A percentile compares a stretch with the other conserved stretches of the same genome.
Evolutionary conservation across 2,113 vertebrate genomes (phyloP).

Genomic region (Crotalus horridus): DNA sequence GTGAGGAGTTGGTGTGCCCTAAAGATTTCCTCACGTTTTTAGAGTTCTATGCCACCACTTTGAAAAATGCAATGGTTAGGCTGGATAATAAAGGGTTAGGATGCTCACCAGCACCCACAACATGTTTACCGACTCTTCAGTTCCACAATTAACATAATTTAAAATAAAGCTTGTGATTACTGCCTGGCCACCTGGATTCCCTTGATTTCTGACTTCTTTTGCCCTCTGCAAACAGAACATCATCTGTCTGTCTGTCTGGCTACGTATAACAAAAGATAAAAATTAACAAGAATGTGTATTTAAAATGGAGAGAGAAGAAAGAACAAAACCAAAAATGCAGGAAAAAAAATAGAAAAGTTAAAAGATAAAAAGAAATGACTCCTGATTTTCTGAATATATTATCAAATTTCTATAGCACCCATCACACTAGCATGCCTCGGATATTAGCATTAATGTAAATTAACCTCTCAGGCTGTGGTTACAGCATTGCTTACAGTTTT

Average conservation of each 20-base stretch:
- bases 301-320: background rate
- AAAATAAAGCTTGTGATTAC: conserved; percentile 8
- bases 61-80: background rate
- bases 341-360: background rate
- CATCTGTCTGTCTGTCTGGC: background rate
- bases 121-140: background rate
- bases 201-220: background rate
- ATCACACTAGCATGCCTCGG: background rate
- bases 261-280: background rate
- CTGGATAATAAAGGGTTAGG: background rate
- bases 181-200: background rate
- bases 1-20: too few relatives aligned
- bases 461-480: background rate
- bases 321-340: background rate
- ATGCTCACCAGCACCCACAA: background rate
- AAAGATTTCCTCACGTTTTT: background rate
- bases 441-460: background rate
- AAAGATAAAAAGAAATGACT: background rate
- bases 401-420: background rate
- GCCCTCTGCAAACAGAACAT: background rate
- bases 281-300: background rate
- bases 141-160: background rate
- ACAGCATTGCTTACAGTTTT: background rate
- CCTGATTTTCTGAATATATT: background rate
- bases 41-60: background rate